A percentile compares a stretch with the other conserved stretches of the same genome.
Evolutionary conservation across 2,113 vertebrate species (phyloP).

Genomic region (Chitala chitala): DNA sequence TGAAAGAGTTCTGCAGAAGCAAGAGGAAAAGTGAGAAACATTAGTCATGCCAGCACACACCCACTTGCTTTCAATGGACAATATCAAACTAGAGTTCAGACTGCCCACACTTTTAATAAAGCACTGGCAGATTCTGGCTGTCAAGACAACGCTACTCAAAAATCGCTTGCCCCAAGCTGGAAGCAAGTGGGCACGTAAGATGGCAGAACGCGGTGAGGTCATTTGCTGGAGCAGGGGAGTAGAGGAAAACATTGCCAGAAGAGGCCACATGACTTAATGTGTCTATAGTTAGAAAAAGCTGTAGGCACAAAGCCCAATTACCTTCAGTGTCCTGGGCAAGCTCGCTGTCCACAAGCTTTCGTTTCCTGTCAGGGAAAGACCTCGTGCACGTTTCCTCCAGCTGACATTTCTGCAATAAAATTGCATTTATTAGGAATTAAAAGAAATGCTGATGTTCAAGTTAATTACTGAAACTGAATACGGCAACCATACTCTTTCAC

Average conservation of each 20-base stretch:
- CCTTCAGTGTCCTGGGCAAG: slow-evolving; percentile 95
- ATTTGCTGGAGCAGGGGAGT: not conserved
- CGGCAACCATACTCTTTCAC: too few relatives aligned
- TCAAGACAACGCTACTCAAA: too few relatives aligned
- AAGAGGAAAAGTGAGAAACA: not conserved
- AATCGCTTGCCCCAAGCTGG: not conserved
- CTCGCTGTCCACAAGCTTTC: slow-evolving; percentile 88
- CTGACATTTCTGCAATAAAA: slow-evolving; percentile 57
- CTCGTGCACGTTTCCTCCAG: slow-evolving; percentile 71
- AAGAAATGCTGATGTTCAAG: too few relatives aligned
- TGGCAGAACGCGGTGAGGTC: slow-evolving; percentile 5
- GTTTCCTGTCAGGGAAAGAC: slow-evolving; percentile 74
- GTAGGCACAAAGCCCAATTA: slow-evolving; percentile 39
- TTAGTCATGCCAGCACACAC: not conserved
- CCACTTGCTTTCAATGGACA: not conserved
- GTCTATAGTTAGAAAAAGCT: not conserved
- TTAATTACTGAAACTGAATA: too few relatives aligned
- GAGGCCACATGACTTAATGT: not conserved
- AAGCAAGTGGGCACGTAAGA: not conserved
- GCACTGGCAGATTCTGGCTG: too few relatives aligned
- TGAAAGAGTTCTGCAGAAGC: slow-evolving; percentile 86
- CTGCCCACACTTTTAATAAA: not conserved
- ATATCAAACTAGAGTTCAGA: not conserved
- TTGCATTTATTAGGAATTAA: not conserved
- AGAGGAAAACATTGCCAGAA: not conserved